These are phyloP conservation scores for Gorsachius goisagi DNA, from an alignment of 2,113 vertebrate genomes.

Conservation along the genomic window DNA sequence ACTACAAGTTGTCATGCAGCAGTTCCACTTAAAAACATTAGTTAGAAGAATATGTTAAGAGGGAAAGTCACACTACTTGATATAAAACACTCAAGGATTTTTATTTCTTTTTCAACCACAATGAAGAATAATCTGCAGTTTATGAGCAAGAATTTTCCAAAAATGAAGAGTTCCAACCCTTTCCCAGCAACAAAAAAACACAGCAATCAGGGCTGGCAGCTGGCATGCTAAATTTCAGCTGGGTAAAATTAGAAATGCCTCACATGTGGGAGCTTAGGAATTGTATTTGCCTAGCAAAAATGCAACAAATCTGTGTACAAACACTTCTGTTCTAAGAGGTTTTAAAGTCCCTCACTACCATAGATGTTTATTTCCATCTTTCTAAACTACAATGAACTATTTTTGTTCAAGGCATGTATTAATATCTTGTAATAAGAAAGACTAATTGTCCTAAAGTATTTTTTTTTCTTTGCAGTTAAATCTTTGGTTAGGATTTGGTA, in stretches of 20 bases:
- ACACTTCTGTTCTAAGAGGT: background rate
- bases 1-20: background rate
- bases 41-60: background rate
- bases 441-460: background rate
- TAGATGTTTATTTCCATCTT: background rate
- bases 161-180: background rate
- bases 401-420: background rate
- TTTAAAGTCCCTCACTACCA: background rate
- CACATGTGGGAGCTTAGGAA: background rate
- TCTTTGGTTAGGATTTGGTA: background rate
- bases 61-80: background rate
- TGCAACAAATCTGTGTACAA: background rate
- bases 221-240: background rate
- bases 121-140: background rate
- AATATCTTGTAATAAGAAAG: background rate
- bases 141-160: constrained; percentile 9
- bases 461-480: background rate
- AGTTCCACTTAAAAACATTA: background rate
- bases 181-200: background rate
- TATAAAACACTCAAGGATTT: background rate
- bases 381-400: background rate
- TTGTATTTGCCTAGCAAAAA: background rate
- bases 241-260: constrained; percentile 49
- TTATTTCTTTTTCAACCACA: background rate
- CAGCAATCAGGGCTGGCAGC: background rate